These are phyloP conservation scores for Tangara arthus DNA, from an alignment of 2,797 vertebrate species.

Conservation along the genomic window DNA sequence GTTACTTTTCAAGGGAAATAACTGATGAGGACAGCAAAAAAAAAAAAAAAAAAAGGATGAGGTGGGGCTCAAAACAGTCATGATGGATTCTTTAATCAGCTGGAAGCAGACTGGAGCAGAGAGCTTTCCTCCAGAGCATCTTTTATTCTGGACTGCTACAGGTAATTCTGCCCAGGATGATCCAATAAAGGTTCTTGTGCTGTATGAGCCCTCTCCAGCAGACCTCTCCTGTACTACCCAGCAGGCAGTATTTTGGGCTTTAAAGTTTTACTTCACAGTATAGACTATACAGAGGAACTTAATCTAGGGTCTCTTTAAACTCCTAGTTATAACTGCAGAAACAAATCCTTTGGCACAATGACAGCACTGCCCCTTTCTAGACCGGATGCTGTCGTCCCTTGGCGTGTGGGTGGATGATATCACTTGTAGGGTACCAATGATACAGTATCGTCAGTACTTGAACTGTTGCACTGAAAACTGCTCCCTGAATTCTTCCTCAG, in stretches of 20 bases:
- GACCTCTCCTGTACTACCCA: background rate
- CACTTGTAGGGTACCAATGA: background rate
- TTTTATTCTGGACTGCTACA: background rate
- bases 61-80: background rate
- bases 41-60: too few species aligned
- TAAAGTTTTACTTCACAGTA: background rate
- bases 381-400: background rate
- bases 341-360: background rate
- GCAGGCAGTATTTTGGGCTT: background rate
- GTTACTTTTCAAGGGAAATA: background rate
- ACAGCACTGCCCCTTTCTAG: background rate
- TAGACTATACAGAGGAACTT: background rate
- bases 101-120: background rate
- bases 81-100: background rate
- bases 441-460: background rate
- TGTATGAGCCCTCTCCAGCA: background rate
- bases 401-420: background rate
- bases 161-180: background rate
- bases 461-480: background rate
- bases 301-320: background rate
- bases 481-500: background rate
- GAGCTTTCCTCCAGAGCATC: background rate
- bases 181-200: background rate
- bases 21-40: background rate
- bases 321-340: background rate